Evolutionary conservation across 2,797 vertebrate species (phyloP).

Genomic region (Manis pentadactyla): DNA sequence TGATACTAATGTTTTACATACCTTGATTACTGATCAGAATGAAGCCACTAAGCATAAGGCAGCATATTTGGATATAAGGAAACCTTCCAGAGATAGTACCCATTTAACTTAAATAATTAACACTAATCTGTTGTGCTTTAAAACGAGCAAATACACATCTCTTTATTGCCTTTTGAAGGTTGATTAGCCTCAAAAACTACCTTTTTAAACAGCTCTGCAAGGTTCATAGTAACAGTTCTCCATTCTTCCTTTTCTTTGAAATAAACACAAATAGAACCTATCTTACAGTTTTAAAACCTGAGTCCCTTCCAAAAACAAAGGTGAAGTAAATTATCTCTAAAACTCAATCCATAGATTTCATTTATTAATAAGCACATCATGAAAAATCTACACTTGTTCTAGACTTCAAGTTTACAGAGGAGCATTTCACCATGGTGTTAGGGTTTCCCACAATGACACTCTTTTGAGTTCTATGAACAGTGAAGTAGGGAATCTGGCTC

Average conservation of each 20-base stretch:
- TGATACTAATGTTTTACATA: constrained; percentile 38
- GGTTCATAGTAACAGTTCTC: constrained; percentile 48
- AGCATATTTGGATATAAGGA: constrained; percentile 23
- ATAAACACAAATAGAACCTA: constrained; percentile 64
- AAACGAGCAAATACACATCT: constrained; percentile 34
- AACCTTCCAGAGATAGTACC: constrained; percentile 43
- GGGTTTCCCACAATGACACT: constrained; percentile 79
- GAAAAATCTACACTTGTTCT: constrained; percentile 87
- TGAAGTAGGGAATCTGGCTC: constrained; percentile 84
- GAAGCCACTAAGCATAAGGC: constrained; percentile 44
- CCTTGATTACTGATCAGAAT: background rate
- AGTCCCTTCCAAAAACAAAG: constrained; percentile 77
- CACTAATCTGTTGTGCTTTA: constrained; percentile 67
- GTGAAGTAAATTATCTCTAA: constrained; percentile 80
- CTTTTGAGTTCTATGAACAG: constrained; percentile 79
- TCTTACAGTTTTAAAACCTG: constrained; percentile 72
- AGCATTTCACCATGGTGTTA: constrained; percentile 81
- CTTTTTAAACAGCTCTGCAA: constrained; percentile 47
- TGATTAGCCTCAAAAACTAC: constrained; percentile 24
- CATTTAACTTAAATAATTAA: constrained; percentile 44
- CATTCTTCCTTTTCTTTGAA: constrained; percentile 62
- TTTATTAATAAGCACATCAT: constrained; percentile 89
- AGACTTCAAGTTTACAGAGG: constrained; percentile 87
- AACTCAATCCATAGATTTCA: constrained; percentile 83
- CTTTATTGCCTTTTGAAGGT: constrained; percentile 46